Conservation (phyloP, 2,797 vertebrate species). For the Melopsittacus undulatus region DNA sequence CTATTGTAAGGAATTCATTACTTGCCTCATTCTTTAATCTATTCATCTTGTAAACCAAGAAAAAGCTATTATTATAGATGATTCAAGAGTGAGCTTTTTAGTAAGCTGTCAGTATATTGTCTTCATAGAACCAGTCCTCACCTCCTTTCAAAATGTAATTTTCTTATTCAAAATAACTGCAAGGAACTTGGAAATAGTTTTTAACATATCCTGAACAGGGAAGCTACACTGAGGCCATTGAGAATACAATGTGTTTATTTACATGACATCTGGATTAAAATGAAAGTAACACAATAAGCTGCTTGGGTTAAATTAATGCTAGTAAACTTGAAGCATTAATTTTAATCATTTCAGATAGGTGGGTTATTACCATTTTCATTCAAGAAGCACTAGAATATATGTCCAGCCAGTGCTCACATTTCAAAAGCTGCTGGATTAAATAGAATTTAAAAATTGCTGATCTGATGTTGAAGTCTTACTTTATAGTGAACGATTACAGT, state of each 20-base stretch:
- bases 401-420: not conserved
- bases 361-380: not conserved
- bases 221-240: not conserved
- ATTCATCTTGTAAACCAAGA: slow-evolving; percentile 46
- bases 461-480: not conserved
- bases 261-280: not conserved
- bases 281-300: not conserved
- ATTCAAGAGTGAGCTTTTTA: slow-evolving; percentile 37
- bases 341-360: not conserved
- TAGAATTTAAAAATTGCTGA: not conserved
- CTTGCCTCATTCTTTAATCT: slow-evolving; percentile 32
- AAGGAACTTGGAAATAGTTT: slow-evolving; percentile 34
- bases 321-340: not conserved
- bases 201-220: not conserved
- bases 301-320: not conserved
- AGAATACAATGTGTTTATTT: not conserved
- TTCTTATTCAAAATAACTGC: slow-evolving; percentile 34
- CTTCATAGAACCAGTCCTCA: slow-evolving; percentile 13
- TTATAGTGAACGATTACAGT: not conserved
- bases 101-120: not conserved
- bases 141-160: slow-evolving; percentile 17
- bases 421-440: not conserved
- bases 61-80: slow-evolving; percentile 49
- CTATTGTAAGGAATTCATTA: slow-evolving; percentile 35
- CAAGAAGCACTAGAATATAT: not conserved